These are phyloP conservation scores for Campylorhamphus procurvoides DNA, from an alignment of 2,113 vertebrate species.

Conservation along the genomic window DNA sequence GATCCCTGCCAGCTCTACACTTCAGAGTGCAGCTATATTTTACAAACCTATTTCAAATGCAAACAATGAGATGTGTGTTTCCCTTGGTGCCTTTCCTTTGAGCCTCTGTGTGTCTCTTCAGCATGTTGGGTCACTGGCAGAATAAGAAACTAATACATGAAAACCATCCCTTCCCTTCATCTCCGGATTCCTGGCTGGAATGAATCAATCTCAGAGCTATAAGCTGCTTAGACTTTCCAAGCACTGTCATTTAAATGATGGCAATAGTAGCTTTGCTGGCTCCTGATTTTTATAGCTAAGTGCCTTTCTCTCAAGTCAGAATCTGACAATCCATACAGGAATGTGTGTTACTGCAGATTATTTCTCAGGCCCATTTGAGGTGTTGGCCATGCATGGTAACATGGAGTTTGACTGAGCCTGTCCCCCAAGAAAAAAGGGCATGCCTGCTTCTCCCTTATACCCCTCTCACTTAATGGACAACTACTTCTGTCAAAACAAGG, in stretches of 20 bases:
- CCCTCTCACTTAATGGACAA: not conserved
- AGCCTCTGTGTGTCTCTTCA: not conserved
- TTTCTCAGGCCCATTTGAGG: slow-evolving; percentile 42
- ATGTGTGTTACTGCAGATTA: slow-evolving; percentile 45
- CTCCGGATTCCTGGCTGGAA: slow-evolving; percentile 32
- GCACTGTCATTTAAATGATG: slow-evolving; percentile 13
- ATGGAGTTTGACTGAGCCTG: not conserved
- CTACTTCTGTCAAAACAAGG: slow-evolving; percentile 1
- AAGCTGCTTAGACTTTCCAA: slow-evolving; percentile 51
- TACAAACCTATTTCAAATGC: not conserved
- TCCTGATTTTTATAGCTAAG: slow-evolving; percentile 49
- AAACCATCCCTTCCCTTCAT: not conserved
- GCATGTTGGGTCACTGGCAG: slow-evolving; percentile 29
- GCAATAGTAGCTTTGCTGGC: slow-evolving; percentile 25
- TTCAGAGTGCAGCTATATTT: not conserved
- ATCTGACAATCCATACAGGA: slow-evolving; percentile 34
- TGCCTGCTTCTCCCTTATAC: not conserved
- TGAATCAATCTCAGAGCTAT: slow-evolving; percentile 31
- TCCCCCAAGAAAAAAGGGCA: slow-evolving; percentile 12
- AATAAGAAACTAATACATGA: slow-evolving; percentile 60
- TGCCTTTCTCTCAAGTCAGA: slow-evolving; percentile 33
- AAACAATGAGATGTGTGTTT: not conserved
- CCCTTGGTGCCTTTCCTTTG: not conserved
- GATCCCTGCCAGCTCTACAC: not conserved
- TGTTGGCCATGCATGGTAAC: not conserved